Evolutionary conservation across 2,888 invertebrate genomes (phyloP).

Genomic region (Synanthedon formicaeformis): DNA sequence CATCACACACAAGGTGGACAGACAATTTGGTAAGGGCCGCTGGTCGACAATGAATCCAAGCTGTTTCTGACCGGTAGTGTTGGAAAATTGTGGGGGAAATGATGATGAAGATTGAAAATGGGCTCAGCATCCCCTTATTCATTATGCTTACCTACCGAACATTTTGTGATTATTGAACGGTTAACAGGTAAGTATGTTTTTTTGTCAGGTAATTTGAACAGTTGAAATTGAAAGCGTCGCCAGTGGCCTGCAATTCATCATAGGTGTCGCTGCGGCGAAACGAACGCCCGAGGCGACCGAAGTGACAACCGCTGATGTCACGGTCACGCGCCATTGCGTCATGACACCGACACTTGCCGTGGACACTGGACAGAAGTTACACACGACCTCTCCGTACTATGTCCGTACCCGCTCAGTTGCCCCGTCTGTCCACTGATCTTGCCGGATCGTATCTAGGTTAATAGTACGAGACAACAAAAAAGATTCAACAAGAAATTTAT

Average conservation of each 20-base stretch:
- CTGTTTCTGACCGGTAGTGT: too few relatives aligned
- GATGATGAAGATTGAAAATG: too few relatives aligned
- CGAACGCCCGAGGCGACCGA: slow-evolving; percentile 13
- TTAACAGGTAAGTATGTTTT: background rate
- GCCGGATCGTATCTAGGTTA: slow-evolving; percentile 26
- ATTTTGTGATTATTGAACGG: slow-evolving; percentile 1
- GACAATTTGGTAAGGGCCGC: too few relatives aligned
- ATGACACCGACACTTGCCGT: slow-evolving; percentile 16
- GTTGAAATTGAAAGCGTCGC: slow-evolving; percentile 26
- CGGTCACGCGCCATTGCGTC: slow-evolving; percentile 57
- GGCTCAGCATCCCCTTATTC: too few relatives aligned
- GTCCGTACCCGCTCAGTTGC: slow-evolving; percentile 23
- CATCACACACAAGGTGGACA: too few relatives aligned
- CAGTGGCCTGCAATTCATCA: slow-evolving; percentile 26
- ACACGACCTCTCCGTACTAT: slow-evolving; percentile 13
- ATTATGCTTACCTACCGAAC: too few relatives aligned
- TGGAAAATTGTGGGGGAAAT: too few relatives aligned
- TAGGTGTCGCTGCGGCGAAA: slow-evolving; percentile 34
- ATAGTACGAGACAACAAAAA: slow-evolving; percentile 3
- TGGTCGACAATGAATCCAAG: too few relatives aligned
- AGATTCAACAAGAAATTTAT: too few relatives aligned
- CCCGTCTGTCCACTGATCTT: slow-evolving; percentile 35
- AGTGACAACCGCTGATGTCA: slow-evolving; percentile 34
- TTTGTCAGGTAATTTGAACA: slow-evolving; percentile 3
- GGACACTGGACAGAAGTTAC: slow-evolving; percentile 13